Base-by-base conservation (phyloP, 2,888 invertebrate genomes). In the Amblyteles armatorius region DNA sequence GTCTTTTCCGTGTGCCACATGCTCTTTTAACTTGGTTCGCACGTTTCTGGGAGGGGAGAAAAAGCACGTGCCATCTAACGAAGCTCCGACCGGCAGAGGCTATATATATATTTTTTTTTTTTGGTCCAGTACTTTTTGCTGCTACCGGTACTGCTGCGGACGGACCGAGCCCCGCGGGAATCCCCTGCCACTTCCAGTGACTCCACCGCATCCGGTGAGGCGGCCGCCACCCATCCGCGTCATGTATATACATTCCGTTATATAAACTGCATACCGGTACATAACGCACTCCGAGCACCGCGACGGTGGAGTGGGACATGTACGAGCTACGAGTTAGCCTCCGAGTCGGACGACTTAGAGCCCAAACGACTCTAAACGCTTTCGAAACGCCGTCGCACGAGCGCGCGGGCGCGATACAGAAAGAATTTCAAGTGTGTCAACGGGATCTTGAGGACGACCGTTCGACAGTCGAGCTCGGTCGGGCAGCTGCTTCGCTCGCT, bases 41-140 rank as follows among this genome's bases (percentile, higher is more conserved):
- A 71, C 74, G 65, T 79, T 79, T 48, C 48, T 13, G 40, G 68
- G 29, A n/a, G 16, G 44, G 13, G 44, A 3, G 13, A 19, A 22
- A 22, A 63, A 71, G 48, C 68, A 79, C 79, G 83, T 79, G 63
- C 69, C 65, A 71, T 83, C 69, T 83, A 79, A 79, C 71, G 83
- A 76, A 76, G 74, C 74, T 65, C 71, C 76, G 52, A 73, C 72
- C 60, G 52, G 65, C 2, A 65, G 22, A 33, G 26, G 65, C 63
- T 33, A 57, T 55, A 16, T 44, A 29, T 29, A 29, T 22, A 36
- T 3, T n/a, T 82, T 55, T 36, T 50, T 3, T 60, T 73, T 67
- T 26, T 33, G 44, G 79, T 76, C 26, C 26, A 52, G 63, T 67
- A 48, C 57, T 76, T 83, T 80, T 67, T 79, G 65, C 71, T 26